phyloP scores from a whole-genome alignment of 1,140 invertebrate species.

The Halotydeus destructor region DNA sequence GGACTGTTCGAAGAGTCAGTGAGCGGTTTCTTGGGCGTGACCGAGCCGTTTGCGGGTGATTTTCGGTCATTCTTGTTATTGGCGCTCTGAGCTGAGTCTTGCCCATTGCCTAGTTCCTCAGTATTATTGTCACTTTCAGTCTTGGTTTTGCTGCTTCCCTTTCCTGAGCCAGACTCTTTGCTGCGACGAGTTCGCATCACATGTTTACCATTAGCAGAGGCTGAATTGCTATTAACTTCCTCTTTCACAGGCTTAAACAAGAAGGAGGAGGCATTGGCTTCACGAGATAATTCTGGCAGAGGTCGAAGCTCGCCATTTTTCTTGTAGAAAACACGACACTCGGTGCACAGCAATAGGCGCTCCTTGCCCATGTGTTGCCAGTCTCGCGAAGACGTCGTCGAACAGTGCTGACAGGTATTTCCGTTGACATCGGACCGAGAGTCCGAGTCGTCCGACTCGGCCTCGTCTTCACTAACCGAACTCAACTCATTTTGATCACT shows the following conservation, averaged over 20 bases:
- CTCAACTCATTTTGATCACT: neutral
- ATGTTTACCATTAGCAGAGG: slow-evolving; percentile 25
- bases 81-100: neutral
- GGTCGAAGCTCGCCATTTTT: slow-evolving; percentile 57
- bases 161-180: slow-evolving; percentile 18
- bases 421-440: slow-evolving; percentile 43
- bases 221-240: slow-evolving; percentile 37
- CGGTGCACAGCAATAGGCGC: slow-evolving; percentile 47
- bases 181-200: slow-evolving; percentile 33
- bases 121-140: neutral
- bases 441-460: slow-evolving; percentile 80
- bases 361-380: slow-evolving; percentile 60
- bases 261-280: slow-evolving; percentile 29
- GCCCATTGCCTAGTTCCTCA: neutral
- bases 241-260: slow-evolving; percentile 43
- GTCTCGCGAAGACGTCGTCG: slow-evolving; percentile 42
- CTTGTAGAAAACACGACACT: slow-evolving; percentile 57
- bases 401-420: slow-evolving; percentile 33
- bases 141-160: neutral
- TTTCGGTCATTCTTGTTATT: neutral
- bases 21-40: too few relatives aligned
- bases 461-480: slow-evolving; percentile 52
- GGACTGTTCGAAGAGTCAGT: too few relatives aligned
- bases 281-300: slow-evolving; percentile 22
- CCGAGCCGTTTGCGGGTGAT: neutral